Evolutionary conservation across 1,140 invertebrate species (phyloP).

Genomic region (Polypedilum pembai): DNA sequence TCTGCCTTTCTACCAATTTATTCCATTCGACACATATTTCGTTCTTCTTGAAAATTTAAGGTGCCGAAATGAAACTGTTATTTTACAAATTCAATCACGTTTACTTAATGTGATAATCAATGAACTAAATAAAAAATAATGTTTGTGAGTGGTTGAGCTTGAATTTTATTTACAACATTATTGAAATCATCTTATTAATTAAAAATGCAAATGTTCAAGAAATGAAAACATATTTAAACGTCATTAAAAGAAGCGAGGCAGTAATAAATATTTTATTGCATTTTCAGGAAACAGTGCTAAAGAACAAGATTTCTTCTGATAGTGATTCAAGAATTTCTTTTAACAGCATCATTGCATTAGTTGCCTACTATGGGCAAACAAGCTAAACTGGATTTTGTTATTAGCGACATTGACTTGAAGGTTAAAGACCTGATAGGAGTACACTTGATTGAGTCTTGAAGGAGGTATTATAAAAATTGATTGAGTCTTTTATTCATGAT

Average conservation of each 20-base stretch:
- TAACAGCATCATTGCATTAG: slow-evolving; percentile 1
- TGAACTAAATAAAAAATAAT: neutral
- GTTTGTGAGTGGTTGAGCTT: neutral
- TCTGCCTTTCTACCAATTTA: neutral
- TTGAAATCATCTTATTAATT: neutral
- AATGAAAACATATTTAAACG: neutral
- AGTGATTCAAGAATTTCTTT: neutral
- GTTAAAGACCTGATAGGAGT: neutral
- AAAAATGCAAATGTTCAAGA: neutral
- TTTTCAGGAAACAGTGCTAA: neutral
- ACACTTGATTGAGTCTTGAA: neutral
- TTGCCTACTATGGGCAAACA: neutral
- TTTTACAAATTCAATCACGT: neutral
- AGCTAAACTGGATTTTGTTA: neutral
- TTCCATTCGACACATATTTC: neutral
- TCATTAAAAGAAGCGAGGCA: neutral
- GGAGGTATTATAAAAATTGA: neutral
- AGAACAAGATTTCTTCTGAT: neutral
- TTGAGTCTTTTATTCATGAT: slow-evolving; percentile 8
- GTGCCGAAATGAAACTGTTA: neutral
- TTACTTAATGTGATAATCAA: slow-evolving; percentile 1
- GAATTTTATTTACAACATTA: neutral
- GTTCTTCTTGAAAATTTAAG: neutral
- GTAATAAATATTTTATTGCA: slow-evolving; percentile 8
- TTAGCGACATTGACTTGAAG: neutral